Base-by-base conservation (phyloP, 1,140 invertebrate genomes). In the Helicoverpa zea region DNA sequence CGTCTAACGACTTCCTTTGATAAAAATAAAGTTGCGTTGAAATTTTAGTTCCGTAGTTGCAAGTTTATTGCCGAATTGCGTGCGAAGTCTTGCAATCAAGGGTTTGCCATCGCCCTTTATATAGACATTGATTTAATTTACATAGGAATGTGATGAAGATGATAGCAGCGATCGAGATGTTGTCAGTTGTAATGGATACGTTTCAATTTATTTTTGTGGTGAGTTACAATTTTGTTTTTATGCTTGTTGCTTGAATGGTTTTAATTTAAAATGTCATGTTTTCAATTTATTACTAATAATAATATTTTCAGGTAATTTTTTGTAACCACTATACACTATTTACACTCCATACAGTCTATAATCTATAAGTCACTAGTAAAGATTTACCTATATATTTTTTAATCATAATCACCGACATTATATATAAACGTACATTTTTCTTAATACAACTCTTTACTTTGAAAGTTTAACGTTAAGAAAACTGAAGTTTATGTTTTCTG, bases 1-100 rank as follows among this genome's bases (percentile, higher is more conserved):
- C 91, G 90, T 91, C 91, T 94, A 94, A 94, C 92, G 92, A 94
- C 92, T 94, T 94, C 92, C 92, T 92, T 91, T 88, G 92, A 93
- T 93, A 94, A 93, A 94, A 92, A 94, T 92, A 93, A 94, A 92
- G 91, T 92, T 94, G 92, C 92, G 92, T 92, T 94, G 92, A 94
- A 94, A 94, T 94, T 94, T 94, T 86, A 94, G 92, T 93, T 94
- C 91, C 92, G 91, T 90, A 87, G 92, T 86, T 92, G 90, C 90
- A 94, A 91, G 89, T 94, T 93, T 94, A 94, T 94, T 91, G 91
- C 83, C 87, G 89, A 91, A 94, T 94, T 92, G 92, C 92, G 92
- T 94, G 92, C 84, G 79, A 80, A 78, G 80, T 47, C 84, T 79
- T 87, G 86, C 90, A 92, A 94, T 94, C 91, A 89, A 85, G 84